Evolutionary conservation across 2,888 invertebrate genomes (phyloP).

Genomic region (Leptinotarsa juncta): DNA sequence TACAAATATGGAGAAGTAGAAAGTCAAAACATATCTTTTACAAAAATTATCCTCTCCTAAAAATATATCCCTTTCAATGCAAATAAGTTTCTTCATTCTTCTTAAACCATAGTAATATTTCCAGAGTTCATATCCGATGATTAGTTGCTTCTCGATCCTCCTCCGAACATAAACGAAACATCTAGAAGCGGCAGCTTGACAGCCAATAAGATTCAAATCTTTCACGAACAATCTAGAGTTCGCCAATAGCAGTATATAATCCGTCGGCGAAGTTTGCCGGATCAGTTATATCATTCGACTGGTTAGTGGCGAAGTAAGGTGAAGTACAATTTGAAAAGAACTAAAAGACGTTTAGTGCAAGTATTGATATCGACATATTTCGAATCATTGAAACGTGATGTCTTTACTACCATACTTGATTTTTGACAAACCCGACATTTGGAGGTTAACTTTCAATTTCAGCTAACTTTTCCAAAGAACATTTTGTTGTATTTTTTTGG

Average conservation of each 20-base stretch:
- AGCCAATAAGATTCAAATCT: slow-evolving; percentile 7
- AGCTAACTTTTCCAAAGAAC: too few relatives aligned
- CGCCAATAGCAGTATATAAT: slow-evolving; percentile 9
- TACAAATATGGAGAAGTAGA: too few relatives aligned
- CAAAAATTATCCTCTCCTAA: too few relatives aligned
- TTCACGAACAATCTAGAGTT: neutral
- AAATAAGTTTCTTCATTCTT: too few relatives aligned
- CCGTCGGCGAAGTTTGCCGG: neutral
- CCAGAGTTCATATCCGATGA: slow-evolving; percentile 22
- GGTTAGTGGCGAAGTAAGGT: too few relatives aligned
- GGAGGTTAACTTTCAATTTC: neutral
- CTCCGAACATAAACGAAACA: slow-evolving; percentile 4
- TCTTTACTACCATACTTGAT: slow-evolving; percentile 27
- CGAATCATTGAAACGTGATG: slow-evolving; percentile 10
- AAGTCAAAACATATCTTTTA: too few relatives aligned
- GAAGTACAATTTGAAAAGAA: neutral
- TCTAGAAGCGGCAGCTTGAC: neutral
- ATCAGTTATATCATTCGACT: neutral
- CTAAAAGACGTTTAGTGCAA: neutral
- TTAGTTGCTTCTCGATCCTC: neutral
- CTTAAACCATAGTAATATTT: neutral
- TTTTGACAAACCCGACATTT: slow-evolving; percentile 27
- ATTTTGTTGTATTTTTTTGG: too few relatives aligned
- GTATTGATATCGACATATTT: neutral
- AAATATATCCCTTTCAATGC: too few relatives aligned